These are phyloP conservation scores for Epinotia ramella DNA, from an alignment of 2,888 invertebrate genomes.

Conservation along the genomic window DNA sequence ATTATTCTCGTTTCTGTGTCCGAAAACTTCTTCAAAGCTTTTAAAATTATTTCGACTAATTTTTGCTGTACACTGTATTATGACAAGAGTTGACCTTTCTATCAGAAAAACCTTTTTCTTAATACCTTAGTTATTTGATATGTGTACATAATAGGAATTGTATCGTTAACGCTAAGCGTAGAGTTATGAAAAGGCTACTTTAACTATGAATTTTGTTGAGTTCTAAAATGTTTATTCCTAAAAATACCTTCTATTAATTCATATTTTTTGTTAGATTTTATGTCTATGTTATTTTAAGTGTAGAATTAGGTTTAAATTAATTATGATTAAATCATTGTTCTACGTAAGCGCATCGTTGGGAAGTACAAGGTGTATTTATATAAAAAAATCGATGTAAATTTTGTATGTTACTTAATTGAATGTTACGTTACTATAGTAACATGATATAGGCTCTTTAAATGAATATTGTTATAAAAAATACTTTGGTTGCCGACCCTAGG, in stretches of 20 bases:
- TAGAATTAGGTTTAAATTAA: conserved; percentile 58
- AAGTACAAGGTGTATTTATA: conserved; percentile 76
- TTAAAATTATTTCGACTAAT: conserved; percentile 7
- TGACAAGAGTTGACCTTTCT: conserved; percentile 4
- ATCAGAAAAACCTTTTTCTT: conserved; percentile 46
- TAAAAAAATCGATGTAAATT: conserved; percentile 60
- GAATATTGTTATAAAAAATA: conserved; percentile 56
- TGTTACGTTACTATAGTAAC: conserved; percentile 68
- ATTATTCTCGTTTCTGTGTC: conserved; percentile 14
- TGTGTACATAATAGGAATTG: conserved; percentile 63
- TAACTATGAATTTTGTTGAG: conserved; percentile 67
- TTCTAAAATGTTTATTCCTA: conserved; percentile 82
- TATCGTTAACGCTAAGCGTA: conserved; percentile 71
- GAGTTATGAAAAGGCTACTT: conserved; percentile 65
- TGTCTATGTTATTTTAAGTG: conserved; percentile 66
- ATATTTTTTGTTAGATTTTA: conserved; percentile 69
- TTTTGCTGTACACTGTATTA: conserved; percentile 8
- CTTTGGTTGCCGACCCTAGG: conserved; percentile 62
- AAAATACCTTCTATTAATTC: conserved; percentile 73
- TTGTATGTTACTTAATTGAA: conserved; percentile 69
- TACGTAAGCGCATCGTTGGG: conserved; percentile 56
- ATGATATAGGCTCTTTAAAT: conserved; percentile 74
- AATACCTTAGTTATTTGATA: conserved; percentile 53
- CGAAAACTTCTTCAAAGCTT: neutral
- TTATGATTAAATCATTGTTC: conserved; percentile 74